phyloP scores from a whole-genome alignment of 2,888 invertebrate genomes.

The Melanostoma scalare region DNA sequence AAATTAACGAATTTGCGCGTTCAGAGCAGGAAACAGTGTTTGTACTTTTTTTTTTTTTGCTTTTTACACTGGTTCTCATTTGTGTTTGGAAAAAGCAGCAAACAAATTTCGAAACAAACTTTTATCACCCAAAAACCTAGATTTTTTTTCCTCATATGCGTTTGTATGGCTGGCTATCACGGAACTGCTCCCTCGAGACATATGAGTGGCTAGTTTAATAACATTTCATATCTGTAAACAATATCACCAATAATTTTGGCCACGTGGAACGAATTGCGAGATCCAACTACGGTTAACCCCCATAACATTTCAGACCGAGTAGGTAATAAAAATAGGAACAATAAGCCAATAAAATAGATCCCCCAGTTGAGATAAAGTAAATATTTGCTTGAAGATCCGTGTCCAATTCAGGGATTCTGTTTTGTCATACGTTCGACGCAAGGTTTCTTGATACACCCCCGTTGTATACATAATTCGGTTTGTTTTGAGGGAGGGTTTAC shows the following conservation, averaged over 20 bases:
- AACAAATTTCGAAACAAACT: conserved; percentile 64
- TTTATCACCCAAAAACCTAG: conserved; percentile 57
- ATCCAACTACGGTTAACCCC: conserved; percentile 20
- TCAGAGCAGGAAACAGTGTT: conserved; percentile 57
- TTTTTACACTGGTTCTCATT: neutral
- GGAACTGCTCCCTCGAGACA: conserved; percentile 31
- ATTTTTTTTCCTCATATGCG: no score
- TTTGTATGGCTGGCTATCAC: conserved; percentile 24
- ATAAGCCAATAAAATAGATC: conserved; percentile 41
- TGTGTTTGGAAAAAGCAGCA: conserved; percentile 27
- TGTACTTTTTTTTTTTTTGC: conserved; percentile 49
- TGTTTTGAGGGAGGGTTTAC: conserved; percentile 20
- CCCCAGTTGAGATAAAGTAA: conserved; percentile 60
- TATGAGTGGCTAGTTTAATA: conserved; percentile 15
- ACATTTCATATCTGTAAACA: conserved; percentile 29
- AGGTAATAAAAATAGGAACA: conserved; percentile 54
- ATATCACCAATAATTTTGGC: conserved; percentile 52
- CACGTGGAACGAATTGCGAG: conserved; percentile 56
- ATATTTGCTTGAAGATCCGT: conserved; percentile 44
- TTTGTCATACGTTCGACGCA: conserved; percentile 36
- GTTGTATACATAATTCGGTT: neutral
- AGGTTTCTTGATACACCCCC: conserved; percentile 26
- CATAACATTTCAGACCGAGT: conserved; percentile 1
- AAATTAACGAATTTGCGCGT: conserved; percentile 71
- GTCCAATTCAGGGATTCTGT: conserved; percentile 48